Evolutionary conservation across 2,113 vertebrate species (phyloP), one percentile per base, ranked within the genome.

Genomic region (Gymnorhina tibicen): DNA sequence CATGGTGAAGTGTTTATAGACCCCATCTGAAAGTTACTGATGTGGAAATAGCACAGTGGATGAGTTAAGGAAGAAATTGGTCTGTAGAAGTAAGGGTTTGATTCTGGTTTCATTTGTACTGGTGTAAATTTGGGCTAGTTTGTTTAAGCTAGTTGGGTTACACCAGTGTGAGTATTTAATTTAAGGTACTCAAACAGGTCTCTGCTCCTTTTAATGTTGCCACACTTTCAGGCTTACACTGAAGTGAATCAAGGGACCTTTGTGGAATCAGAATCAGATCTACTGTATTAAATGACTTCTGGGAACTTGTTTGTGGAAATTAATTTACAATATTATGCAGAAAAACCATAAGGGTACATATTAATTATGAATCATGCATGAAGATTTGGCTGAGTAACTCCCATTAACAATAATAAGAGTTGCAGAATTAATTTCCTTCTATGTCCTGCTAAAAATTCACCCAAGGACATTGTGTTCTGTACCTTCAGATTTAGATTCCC

Each of bases 261-360:
- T 33, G 32, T 93, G 46, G 27, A 89, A 76, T 89, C 42, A 87
- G 58, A 92, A 85, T 89, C 22, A 66, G 37, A 47, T 69, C 49
- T 53, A 52, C 39, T 67, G 35, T 73, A 93, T 69, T 91, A 80
- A 94, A 89, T 76, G 74, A 85, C 78, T 96, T 23, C 46, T 85
- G 78, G 70, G 42, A 95, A 90, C n/a, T 83, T 91, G 85, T 93
- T 90, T 91, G 64, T 89, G 72, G 50, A 96, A 91, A 96, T 90
- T 94, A 85, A 80, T 94, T 96, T 87, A 35, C 74, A 76, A 74
- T 74, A 88, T 74, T 95, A 90, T 76, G 75, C 87, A 96, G 55
- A 18, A 91, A 91, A 94, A 55, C 0, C 53, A 66, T 90, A 90
- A 93, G 67, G 67, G 70, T 80, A 67, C 67, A 55, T 93, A 85